Evolutionary conservation across 2,888 invertebrate species (phyloP).

Genomic region (Thymelicus acteon): DNA sequence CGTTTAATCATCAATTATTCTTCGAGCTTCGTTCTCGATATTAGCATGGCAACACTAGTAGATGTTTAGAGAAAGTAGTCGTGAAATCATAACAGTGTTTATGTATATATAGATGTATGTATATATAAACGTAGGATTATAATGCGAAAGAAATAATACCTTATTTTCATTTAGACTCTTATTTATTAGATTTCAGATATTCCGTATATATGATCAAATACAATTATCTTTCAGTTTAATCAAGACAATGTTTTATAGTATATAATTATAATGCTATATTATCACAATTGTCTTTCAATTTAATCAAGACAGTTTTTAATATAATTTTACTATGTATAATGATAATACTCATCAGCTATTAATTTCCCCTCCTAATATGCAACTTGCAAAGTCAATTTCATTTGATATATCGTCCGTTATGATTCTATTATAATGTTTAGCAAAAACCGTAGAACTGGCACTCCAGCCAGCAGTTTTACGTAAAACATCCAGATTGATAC

Average conservation of each 20-base stretch:
- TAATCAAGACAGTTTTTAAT: not conserved
- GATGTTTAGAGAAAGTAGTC: slow-evolving; percentile 11
- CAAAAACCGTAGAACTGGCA: not conserved
- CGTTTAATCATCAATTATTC: slow-evolving; percentile 17
- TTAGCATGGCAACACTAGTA: slow-evolving; percentile 11
- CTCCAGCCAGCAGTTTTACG: not conserved
- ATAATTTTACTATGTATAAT: not conserved
- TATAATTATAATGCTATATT: not conserved
- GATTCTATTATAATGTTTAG: slow-evolving; percentile 1
- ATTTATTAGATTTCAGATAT: no score
- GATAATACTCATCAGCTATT: not conserved
- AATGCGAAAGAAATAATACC: no score
- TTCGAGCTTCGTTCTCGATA: slow-evolving; percentile 24
- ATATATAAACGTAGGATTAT: no score
- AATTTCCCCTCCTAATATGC: not conserved
- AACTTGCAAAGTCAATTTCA: not conserved
- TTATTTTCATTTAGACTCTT: no score
- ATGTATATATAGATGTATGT: no score
- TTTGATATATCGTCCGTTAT: not conserved
- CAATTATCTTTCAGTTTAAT: not conserved
- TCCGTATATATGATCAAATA: no score
- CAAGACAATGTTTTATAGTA: not conserved
- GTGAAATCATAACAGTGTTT: not conserved
- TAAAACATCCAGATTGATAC: slow-evolving; percentile 5
- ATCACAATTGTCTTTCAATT: not conserved